These are phyloP conservation scores for Meloe dianella DNA, from an alignment of 2,888 invertebrate species.

Conservation along the genomic window DNA sequence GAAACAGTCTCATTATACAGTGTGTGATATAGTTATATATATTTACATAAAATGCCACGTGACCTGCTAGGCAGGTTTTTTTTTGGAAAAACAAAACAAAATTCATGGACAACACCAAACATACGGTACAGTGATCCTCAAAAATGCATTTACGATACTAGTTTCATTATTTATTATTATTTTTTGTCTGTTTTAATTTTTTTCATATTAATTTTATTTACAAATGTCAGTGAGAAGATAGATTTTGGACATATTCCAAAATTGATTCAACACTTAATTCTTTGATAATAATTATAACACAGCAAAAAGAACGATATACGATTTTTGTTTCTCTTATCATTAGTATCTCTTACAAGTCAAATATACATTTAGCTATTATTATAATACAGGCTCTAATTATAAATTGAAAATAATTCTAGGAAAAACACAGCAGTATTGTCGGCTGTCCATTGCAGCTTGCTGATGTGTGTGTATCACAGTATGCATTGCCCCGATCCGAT, in stretches of 20 bases:
- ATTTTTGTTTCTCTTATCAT: slow-evolving; percentile 23
- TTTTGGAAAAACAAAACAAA: too few species aligned
- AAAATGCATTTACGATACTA: slow-evolving; percentile 40
- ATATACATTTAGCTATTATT: slow-evolving; percentile 54
- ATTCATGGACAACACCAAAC: slow-evolving; percentile 57
- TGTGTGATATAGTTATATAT: slow-evolving; percentile 40
- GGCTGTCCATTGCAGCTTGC: slow-evolving; percentile 55
- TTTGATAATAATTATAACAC: slow-evolving; percentile 46
- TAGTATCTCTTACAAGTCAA: slow-evolving; percentile 27
- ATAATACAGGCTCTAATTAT: slow-evolving; percentile 44
- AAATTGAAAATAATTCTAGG: slow-evolving; percentile 44
- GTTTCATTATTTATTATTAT: too few species aligned
- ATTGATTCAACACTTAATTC: slow-evolving; percentile 51
- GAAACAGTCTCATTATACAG: slow-evolving; percentile 59
- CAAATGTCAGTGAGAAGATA: slow-evolving; percentile 54
- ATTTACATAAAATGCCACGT: slow-evolving; percentile 52
- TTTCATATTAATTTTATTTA: slow-evolving; percentile 17
- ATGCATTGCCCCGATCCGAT: slow-evolving; percentile 60
- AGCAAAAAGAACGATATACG: slow-evolving; percentile 48
- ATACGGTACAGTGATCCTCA: slow-evolving; percentile 53
- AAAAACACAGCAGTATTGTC: slow-evolving; percentile 50
- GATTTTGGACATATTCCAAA: slow-evolving; percentile 56
- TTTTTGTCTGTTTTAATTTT: slow-evolving; percentile 32
- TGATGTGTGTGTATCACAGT: slow-evolving; percentile 59
- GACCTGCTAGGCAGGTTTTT: slow-evolving; percentile 41